These are phyloP conservation scores for Sceliomorpha sp. DNA, from an alignment of 2,888 invertebrate species.

Conservation along the genomic window DNA sequence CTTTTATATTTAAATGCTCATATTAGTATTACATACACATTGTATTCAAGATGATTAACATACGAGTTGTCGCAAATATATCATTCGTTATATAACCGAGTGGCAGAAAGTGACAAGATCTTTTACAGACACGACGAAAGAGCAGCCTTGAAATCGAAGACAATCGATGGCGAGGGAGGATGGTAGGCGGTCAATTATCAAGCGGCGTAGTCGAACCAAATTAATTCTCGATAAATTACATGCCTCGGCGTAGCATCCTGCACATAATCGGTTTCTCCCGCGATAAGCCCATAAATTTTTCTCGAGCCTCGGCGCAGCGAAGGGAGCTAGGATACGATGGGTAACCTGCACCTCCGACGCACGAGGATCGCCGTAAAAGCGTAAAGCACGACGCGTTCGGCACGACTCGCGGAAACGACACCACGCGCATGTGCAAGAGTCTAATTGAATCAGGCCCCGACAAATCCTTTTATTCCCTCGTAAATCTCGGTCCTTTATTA, in stretches of 20 bases:
- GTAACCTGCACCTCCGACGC: conserved; percentile 6
- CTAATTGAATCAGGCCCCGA: conserved; percentile 63
- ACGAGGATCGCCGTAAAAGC: conserved; percentile 18
- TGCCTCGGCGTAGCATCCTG: conserved; percentile 9
- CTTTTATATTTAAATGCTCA: too few species aligned
- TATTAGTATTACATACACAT: too few species aligned
- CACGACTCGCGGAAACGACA: conserved; percentile 16
- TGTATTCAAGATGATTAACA: too few species aligned
- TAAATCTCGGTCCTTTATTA: conserved; percentile 63
- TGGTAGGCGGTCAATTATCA: conserved; percentile 17
- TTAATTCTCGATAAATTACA: conserved; percentile 23
- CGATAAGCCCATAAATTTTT: conserved; percentile 30
- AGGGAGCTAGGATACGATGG: conserved; percentile 9
- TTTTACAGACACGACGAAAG: not conserved
- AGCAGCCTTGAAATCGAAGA: conserved; percentile 1
- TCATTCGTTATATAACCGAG: too few species aligned
- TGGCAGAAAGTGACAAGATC: too few species aligned
- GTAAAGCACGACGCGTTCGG: conserved; percentile 17
- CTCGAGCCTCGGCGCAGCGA: conserved; percentile 13
- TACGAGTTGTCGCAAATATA: too few species aligned
- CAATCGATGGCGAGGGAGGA: conserved; percentile 1
- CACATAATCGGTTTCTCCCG: conserved; percentile 12
- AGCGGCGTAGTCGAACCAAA: conserved; percentile 14
- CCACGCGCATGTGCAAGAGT: conserved; percentile 24
- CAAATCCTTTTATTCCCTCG: conserved; percentile 62